Percentiles rank a stretch among this genome's conserved stretches.
Evolutionary conservation across 1,140 invertebrate genomes (phyloP).

Genomic region (Orchesella cincta): DNA sequence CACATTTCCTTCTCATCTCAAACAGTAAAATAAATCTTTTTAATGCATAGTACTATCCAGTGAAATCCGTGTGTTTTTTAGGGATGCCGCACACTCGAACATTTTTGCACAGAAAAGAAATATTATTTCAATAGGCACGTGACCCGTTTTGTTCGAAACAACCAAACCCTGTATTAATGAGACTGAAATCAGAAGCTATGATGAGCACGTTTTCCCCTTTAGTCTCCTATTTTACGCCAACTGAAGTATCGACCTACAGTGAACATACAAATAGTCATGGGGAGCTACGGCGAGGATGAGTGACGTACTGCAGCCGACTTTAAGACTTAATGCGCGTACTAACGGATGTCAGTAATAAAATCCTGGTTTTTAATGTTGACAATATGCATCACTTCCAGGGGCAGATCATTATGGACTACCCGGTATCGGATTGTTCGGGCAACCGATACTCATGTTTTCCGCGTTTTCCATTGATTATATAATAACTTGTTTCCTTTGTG

Average conservation of each 20-base stretch:
- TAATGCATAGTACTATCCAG: not conserved
- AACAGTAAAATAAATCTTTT: not conserved
- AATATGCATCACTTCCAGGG: not conserved
- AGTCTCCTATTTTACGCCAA: not conserved
- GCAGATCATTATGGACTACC: not conserved
- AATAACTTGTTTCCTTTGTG: not conserved
- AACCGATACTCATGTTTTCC: conserved; percentile 6
- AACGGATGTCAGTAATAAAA: not conserved
- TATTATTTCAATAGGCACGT: conserved; percentile 41
- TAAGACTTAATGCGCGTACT: not conserved
- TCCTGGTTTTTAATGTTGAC: not conserved
- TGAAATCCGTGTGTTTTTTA: not conserved
- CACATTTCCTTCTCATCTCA: not conserved
- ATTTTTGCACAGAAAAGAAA: conserved; percentile 35
- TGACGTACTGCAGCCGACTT: not conserved
- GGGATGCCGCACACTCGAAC: too few species aligned
- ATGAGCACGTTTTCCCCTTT: conserved; percentile 22
- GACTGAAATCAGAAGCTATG: conserved; percentile 28
- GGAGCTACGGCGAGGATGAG: not conserved
- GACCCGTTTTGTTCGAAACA: conserved; percentile 39
- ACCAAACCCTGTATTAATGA: conserved; percentile 39
- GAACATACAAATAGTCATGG: not conserved
- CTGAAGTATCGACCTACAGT: not conserved
- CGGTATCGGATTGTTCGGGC: not conserved
- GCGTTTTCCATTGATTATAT: not conserved